Conservation (phyloP, 1,140 invertebrate genomes). For the Brachionus asplanchnoidis region DNA sequence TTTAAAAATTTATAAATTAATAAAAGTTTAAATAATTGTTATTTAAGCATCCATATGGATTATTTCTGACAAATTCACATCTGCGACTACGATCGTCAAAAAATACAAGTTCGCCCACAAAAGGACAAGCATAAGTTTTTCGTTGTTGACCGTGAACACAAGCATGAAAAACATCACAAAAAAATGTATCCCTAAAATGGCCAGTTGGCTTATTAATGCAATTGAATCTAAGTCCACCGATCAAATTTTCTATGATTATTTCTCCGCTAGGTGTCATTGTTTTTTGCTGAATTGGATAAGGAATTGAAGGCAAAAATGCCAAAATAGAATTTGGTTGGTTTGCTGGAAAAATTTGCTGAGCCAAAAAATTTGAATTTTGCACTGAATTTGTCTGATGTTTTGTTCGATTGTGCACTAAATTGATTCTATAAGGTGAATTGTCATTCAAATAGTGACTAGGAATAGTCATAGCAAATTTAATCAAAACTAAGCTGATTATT, state of each 20-base stretch:
- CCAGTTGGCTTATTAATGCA: neutral
- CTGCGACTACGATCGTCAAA: neutral
- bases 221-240: neutral
- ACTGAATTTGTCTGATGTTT: neutral
- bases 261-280: neutral
- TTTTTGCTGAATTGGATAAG: neutral
- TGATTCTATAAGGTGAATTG: neutral
- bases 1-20: neutral
- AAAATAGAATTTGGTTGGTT: neutral
- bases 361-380: neutral
- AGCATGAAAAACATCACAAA: neutral
- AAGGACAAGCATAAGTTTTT: neutral
- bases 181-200: neutral
- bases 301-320: neutral
- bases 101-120: neutral
- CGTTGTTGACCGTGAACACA: neutral
- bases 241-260: neutral
- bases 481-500: neutral
- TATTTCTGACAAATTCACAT: constrained; percentile 11
- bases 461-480: neutral
- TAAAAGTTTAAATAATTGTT: neutral
- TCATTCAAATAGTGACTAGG: neutral
- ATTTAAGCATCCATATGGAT: neutral
- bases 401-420: neutral
- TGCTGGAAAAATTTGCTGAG: neutral